Percentiles rank a stretch among this genome's conserved stretches.
phyloP scores from a whole-genome alignment of 2,888 invertebrate species.

The Macrosiphum euphorbiae region DNA sequence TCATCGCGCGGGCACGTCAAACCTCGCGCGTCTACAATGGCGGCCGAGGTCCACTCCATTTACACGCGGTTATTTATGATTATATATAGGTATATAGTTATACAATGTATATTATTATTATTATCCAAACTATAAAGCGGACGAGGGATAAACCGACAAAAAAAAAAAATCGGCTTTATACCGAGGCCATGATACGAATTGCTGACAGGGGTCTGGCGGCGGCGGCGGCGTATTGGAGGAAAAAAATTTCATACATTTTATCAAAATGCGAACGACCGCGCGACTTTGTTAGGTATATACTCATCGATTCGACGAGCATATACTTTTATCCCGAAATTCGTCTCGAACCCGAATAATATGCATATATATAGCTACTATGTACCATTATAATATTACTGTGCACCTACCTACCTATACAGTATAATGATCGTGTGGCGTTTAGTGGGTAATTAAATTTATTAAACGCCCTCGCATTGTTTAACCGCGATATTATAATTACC shows the following conservation, averaged over 20 bases:
- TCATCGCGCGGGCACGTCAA: conserved; percentile 41
- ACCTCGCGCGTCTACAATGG: not conserved
- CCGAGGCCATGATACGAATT: not conserved
- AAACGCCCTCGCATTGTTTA: not conserved
- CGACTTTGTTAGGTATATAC: not conserved
- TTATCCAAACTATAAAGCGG: conserved; percentile 7
- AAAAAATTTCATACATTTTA: not conserved
- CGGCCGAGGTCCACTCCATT: conserved; percentile 10
- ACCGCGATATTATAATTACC: not conserved
- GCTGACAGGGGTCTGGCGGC: not conserved
- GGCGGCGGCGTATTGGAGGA: not conserved
- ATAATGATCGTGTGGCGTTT: not conserved
- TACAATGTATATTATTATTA: not conserved
- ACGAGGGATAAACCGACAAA: not conserved
- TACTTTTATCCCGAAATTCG: not conserved
- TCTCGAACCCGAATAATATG: not conserved
- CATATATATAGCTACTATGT: no score
- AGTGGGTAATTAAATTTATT: not conserved
- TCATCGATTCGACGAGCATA: not conserved
- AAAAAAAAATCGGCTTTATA: not conserved
- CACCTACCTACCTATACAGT: not conserved
- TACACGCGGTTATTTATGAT: conserved; percentile 47
- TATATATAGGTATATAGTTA: not conserved
- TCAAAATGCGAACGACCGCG: not conserved
- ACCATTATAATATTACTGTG: no score